Base-by-base conservation (phyloP, 2,888 invertebrate species). In the Epinotia nisella region DNA sequence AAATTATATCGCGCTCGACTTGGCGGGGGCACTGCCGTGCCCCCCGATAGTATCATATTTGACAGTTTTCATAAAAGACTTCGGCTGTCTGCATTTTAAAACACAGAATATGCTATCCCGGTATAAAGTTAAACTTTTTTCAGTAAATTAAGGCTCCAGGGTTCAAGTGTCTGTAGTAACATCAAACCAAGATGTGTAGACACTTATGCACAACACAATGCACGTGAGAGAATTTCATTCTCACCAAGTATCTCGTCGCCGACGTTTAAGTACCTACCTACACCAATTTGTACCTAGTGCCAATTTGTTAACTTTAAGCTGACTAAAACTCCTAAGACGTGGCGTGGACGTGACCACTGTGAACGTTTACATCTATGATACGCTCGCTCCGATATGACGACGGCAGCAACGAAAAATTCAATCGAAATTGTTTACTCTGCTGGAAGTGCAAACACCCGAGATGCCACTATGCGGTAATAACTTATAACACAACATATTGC, bases 361-460 rank as follows among this genome's bases (percentile, higher is more conserved):
- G 35, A 68, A 17, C 56, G 61, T 62, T 62, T 62, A 39, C 61
- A 62, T 72, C 72, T 68, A 61, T 58, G 61, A 72, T 62, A 72
- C 39, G 58, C 59, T 29, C 29, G 53, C 59, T 41, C 15, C 67
- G 49, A 61, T 62, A 62, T 61, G 68, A 68, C 72, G 71, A 41
- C 41, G 59, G 24, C 71, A 41, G 53, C 35, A 35, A 35, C 41
- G 67, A 72, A 72, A 49, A 72, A 72, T 72, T 56, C 56, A 62
- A 62, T 72, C 67, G 35, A 61, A 72, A 68, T 72, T 72, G 72
- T 72, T 72, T 49, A 68, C 72, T 68, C 39, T 55, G 19, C 13
- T 39, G 29, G 60, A 45, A 56, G 39, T 21, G 62, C 59, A 62
- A 71, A 49, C 21, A 61, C 67, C 55, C 35, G 13, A 61, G 61